phyloP scores from a whole-genome alignment of 2,113 vertebrate genomes.

The Acrocephalus arundinaceus region DNA sequence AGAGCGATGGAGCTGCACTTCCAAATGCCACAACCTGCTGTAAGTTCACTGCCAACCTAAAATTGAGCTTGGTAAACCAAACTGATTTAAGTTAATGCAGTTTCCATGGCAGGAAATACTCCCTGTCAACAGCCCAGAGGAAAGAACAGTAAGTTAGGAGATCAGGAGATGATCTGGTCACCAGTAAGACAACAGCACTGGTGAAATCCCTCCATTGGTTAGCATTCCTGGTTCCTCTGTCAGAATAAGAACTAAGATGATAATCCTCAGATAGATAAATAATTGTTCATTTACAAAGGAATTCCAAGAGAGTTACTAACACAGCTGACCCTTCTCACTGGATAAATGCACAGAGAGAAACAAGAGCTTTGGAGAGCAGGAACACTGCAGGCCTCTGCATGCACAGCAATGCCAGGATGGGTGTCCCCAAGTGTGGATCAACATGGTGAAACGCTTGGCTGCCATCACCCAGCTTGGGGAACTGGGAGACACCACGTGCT shows the following conservation, averaged over 20 bases:
- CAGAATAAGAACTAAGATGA: neutral
- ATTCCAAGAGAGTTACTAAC: neutral
- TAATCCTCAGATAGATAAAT: neutral
- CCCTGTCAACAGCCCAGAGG: neutral
- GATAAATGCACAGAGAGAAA: neutral
- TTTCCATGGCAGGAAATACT: neutral
- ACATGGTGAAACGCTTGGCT: neutral
- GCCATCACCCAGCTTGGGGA: neutral
- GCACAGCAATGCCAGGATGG: fast-evolving
- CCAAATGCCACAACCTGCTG: neutral
- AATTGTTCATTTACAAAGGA: neutral
- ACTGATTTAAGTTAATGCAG: neutral
- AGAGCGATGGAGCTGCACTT: neutral
- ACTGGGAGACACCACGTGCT: neutral
- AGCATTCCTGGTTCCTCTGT: neutral
- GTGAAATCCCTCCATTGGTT: neutral
- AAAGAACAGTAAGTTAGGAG: neutral
- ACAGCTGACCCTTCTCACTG: neutral
- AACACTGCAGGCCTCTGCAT: neutral
- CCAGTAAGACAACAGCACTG: neutral
- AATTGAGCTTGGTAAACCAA: neutral
- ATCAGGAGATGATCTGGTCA: neutral
- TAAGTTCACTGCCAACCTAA: neutral
- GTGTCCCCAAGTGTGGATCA: neutral
- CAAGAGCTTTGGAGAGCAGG: neutral